A percentile compares a stretch with the other conserved stretches of the same genome.
Conservation (phyloP, 1,140 invertebrate species). For the Trichomalopsis sarcophagae region DNA sequence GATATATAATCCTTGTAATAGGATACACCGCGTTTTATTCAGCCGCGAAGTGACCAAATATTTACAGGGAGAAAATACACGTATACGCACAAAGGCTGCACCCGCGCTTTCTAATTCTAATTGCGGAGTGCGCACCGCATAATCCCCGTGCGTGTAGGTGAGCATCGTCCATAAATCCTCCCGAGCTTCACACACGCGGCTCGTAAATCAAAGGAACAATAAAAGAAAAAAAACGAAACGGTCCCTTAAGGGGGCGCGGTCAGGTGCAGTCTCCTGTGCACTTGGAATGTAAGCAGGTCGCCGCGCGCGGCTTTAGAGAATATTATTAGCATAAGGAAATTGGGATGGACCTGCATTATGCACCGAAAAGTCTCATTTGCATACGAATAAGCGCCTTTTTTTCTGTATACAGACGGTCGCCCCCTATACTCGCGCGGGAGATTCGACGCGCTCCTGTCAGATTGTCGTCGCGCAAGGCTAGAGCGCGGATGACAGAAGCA, state of each 20-base stretch:
- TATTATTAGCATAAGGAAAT: constrained; percentile 60
- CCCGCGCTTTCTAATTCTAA: constrained; percentile 33
- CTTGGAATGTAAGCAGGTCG: constrained; percentile 50
- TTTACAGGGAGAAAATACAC: not conserved
- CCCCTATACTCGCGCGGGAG: not conserved
- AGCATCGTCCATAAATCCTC: not conserved
- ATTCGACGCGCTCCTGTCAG: not conserved
- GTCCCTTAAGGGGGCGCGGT: not conserved
- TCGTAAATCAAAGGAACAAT: constrained; percentile 23
- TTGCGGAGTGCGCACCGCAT: not conserved
- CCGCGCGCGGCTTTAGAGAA: not conserved
- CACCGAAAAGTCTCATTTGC: constrained; percentile 51
- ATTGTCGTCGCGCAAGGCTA: not conserved
- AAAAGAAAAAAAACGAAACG: not conserved
- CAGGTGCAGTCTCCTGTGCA: not conserved
- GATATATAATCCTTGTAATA: no score
- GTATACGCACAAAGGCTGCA: not conserved
- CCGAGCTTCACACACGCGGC: not conserved
- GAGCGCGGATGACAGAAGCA: not conserved
- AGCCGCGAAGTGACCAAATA: not conserved
- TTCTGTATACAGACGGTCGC: not conserved
- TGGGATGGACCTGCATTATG: constrained; percentile 53
- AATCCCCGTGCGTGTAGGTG: not conserved
- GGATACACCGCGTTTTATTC: not conserved
- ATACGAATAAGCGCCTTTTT: constrained; percentile 50